A percentile compares a stretch with the other conserved stretches of the same genome.
phyloP scores from a whole-genome alignment of 2,113 vertebrate genomes.

The Scomber scombrus region DNA sequence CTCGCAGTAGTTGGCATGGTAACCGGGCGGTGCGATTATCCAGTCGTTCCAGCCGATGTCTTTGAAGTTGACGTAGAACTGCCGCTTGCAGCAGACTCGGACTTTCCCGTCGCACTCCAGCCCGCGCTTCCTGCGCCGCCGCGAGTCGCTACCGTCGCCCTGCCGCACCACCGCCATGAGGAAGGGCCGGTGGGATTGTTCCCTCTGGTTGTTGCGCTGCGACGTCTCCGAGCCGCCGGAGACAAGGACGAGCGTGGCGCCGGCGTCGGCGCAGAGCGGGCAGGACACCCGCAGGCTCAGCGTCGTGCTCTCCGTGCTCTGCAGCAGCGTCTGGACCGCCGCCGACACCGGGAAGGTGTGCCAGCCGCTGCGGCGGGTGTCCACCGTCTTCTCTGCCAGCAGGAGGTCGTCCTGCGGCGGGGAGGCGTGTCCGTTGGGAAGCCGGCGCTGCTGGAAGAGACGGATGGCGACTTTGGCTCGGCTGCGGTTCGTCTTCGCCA shows the following conservation, averaged over 20 bases:
- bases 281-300: constrained; percentile 91
- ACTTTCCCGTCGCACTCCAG: constrained; percentile 97
- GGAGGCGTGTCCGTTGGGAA: constrained; percentile 34
- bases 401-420: constrained; percentile 78
- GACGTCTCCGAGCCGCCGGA: constrained; percentile 29
- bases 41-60: constrained; percentile 99
- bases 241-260: constrained; percentile 88
- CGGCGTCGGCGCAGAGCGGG: constrained; percentile 90
- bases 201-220: constrained; percentile 88
- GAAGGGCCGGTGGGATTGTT: constrained; percentile 95
- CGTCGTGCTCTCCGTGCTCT: constrained; percentile 50
- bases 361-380: constrained; percentile 96
- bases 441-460: constrained; percentile 87
- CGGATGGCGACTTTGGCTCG: constrained; percentile 92
- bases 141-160: constrained; percentile 86
- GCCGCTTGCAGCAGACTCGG: constrained; percentile 96
- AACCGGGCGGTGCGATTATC: constrained; percentile 97
- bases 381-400: constrained; percentile 92
- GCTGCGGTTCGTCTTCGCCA: constrained; percentile 94
- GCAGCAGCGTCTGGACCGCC: constrained; percentile 89
- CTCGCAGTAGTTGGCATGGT: constrained; percentile 98
- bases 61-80: constrained; percentile 98
- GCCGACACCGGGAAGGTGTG: constrained; percentile 92
- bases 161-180: constrained; percentile 94
- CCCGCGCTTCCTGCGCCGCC: constrained; percentile 90